Conservation (phyloP, 2,888 invertebrate genomes). For the Papilio protenor region DNA sequence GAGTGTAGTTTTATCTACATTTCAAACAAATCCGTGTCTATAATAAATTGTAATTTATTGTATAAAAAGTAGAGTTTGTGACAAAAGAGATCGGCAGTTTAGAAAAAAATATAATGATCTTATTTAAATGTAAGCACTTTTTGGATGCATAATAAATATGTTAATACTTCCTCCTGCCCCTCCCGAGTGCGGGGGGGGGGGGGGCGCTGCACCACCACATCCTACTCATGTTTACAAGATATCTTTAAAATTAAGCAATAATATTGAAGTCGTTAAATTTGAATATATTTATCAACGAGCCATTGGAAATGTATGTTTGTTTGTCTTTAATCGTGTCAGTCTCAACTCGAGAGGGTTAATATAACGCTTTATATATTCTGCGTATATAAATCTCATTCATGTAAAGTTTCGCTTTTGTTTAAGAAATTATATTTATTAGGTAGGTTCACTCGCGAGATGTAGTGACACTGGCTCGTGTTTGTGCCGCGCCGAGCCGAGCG, state of each 20-base stretch:
- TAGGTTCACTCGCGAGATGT: conserved; percentile 20
- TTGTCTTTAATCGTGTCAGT: conserved; percentile 12
- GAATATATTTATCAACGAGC: conserved; percentile 30
- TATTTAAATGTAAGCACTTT: neutral
- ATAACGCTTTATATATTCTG: conserved; percentile 35
- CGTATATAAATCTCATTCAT: conserved; percentile 40
- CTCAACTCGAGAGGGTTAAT: neutral
- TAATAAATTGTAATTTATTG: conserved; percentile 1
- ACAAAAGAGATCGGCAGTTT: neutral
- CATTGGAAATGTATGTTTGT: conserved; percentile 8
- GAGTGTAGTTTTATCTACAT: neutral
- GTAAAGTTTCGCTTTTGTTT: conserved; percentile 33
- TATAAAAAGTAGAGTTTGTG: neutral
- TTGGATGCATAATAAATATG: neutral
- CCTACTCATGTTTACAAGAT: conserved; percentile 50
- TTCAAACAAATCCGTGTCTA: neutral
- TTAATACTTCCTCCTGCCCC: too few relatives aligned
- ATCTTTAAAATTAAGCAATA: conserved; percentile 64
- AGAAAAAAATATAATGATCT: neutral
- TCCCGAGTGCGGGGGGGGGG: too few relatives aligned
- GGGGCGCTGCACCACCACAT: conserved; percentile 28
- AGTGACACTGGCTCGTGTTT: neutral
- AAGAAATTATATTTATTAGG: conserved; percentile 38
- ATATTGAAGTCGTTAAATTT: conserved; percentile 60
- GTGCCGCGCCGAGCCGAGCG: neutral